Percentiles rank a stretch among this genome's conserved stretches.
Evolutionary conservation across 2,888 invertebrate genomes (phyloP).

Genomic region (Cryptophagus acutangulus): DNA sequence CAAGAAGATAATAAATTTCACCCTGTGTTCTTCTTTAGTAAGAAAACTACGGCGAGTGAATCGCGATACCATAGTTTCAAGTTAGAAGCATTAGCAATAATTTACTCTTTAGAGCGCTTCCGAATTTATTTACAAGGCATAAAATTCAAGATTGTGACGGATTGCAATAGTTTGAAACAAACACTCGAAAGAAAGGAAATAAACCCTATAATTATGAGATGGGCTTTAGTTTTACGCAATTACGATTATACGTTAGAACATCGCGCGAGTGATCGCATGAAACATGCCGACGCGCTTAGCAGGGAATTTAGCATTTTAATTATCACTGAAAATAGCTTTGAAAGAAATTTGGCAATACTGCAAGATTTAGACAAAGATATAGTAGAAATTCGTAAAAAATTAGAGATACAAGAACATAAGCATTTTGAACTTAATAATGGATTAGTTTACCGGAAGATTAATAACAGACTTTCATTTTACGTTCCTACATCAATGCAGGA

Average conservation of each 20-base stretch:
- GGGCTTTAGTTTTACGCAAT: constrained; percentile 29
- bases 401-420: constrained; percentile 23
- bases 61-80: constrained; percentile 38
- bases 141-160: constrained; percentile 32
- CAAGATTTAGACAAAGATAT: constrained; percentile 21
- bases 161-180: constrained; percentile 31
- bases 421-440: constrained; percentile 24
- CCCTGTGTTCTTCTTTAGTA: constrained; percentile 37
- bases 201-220: constrained; percentile 32
- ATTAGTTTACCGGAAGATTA: constrained; percentile 23
- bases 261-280: constrained; percentile 24
- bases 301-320: constrained; percentile 27
- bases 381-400: constrained; percentile 11
- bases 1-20: constrained; percentile 31
- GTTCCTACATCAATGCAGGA: constrained; percentile 25
- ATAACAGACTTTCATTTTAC: constrained; percentile 18
- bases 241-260: constrained; percentile 25
- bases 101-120: constrained; percentile 31
- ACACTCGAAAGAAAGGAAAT: constrained; percentile 33
- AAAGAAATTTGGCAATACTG: constrained; percentile 20
- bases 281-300: constrained; percentile 35
- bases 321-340: constrained; percentile 25
- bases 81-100: constrained; percentile 32
- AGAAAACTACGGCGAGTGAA: constrained; percentile 31
- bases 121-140: constrained; percentile 32